Base-by-base conservation (phyloP, 2,888 invertebrate species). In the Xylota segnis region DNA sequence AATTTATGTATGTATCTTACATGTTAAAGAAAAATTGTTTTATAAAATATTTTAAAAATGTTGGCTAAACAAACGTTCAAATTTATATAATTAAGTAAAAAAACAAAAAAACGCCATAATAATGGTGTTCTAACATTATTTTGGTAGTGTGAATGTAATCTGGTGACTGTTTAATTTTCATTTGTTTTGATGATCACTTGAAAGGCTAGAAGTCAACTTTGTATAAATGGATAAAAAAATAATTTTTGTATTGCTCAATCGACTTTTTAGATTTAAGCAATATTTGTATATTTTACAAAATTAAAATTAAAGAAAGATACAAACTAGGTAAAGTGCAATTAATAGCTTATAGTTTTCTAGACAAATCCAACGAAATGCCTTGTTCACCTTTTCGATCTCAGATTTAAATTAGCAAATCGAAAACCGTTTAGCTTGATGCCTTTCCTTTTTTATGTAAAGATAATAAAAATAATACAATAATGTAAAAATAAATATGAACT, bases 281-380 rank as follows among this genome's bases (percentile, higher is more conserved):
- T 54, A 54, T 32, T 29, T 54, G 54, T 54, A 54, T 29, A 54
- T 29, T 54, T 54, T 54, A 54, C 29, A 54, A 54, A 54, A 7
- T 32, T 29, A 54, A 32, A 54, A 29, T 29, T 29, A 54, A 54
- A 54, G 14, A 54, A 29, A 5, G 32, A 54, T 29, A 66, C 27
- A 52, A 66, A 66, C 66, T 66, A 66, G 66, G 66, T 66, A 66
- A 66, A 66, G 66, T 66, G 66, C 66, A 66, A 66, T 66, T 66
- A 66, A 52, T 66, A 66, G 66, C 66, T 66, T 66, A 52, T 66
- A 66, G 66, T 66, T 66, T 66, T 65, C 7, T 50, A 66, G 50
- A 52, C 50, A 66, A 66, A 66, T 66, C 37, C 52, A 66, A 66
- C 50, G 66, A 66, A 66, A 66, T 66, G 66, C 66, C 66, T 52